phyloP scores from a whole-genome alignment of 2,888 invertebrate species.

The Melieria omissa region DNA sequence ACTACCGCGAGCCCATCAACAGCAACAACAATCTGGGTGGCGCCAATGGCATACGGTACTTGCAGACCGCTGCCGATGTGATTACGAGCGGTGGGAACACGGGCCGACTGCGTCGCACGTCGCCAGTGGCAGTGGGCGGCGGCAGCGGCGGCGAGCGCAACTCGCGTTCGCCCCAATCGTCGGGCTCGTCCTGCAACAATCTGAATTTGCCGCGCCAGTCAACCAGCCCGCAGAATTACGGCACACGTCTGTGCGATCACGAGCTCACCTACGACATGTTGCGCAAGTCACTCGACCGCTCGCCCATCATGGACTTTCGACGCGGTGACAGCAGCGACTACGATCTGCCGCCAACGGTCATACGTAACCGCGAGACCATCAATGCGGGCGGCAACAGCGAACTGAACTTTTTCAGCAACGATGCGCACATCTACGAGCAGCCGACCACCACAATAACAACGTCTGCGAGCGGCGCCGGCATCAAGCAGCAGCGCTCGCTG shows the following conservation, averaged over 20 bases:
- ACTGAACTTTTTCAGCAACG: slow-evolving; percentile 63
- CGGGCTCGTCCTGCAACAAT: slow-evolving; percentile 60
- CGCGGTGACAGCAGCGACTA: slow-evolving; percentile 61
- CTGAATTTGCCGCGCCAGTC: slow-evolving; percentile 54
- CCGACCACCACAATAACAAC: slow-evolving; percentile 55
- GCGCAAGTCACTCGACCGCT: slow-evolving; percentile 61
- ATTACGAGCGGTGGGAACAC: slow-evolving; percentile 19
- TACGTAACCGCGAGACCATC: slow-evolving; percentile 62
- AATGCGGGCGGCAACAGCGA: slow-evolving; percentile 64
- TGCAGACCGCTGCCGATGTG: slow-evolving; percentile 42
- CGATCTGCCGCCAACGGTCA: slow-evolving; percentile 54
- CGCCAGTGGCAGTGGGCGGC: slow-evolving; percentile 50
- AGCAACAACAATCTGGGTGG: slow-evolving; percentile 48
- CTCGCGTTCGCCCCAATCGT: slow-evolving; percentile 61
- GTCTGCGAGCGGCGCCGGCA: slow-evolving; percentile 17
- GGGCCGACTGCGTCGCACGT: slow-evolving; percentile 55
- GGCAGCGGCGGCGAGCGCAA: slow-evolving; percentile 43
- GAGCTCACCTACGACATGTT: slow-evolving; percentile 65
- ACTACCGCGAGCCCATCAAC: slow-evolving; percentile 58
- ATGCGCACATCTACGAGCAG: slow-evolving; percentile 62
- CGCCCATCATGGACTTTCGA: slow-evolving; percentile 65
- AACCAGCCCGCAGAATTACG: slow-evolving; percentile 64
- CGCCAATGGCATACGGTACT: slow-evolving; percentile 47
- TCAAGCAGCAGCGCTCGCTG: slow-evolving; percentile 54
- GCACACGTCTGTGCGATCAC: slow-evolving; percentile 65